Base-by-base conservation (phyloP, 1,140 invertebrate species). In the Anastrepha obliqua region DNA sequence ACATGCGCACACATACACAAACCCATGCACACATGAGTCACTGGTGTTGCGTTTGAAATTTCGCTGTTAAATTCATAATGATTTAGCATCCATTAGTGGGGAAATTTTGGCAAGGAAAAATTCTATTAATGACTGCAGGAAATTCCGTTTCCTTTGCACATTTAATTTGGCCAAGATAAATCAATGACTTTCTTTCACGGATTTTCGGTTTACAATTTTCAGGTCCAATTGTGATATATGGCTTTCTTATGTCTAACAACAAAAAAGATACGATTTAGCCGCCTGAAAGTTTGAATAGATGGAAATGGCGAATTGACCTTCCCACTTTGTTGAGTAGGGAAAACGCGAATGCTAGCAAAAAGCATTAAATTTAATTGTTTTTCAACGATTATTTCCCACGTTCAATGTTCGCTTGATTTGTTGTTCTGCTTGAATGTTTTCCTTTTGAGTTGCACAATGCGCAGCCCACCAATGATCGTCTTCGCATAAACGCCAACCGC, bases 81-180 rank as follows among this genome's bases (percentile, higher is more conserved):
- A 85, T 85, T 85, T 55, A 39, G n/a, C 29, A 51, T 29, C 51
- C 44, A 74, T 44, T 55, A n/a, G 47, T 47, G 20, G 55, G 47
- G 44, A 74, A 74, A 74, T 47, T 13, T 74, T 39, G 67, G 42
- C 39, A 11, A 17, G 42, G 8, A 85, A 13, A 29, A 58, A 58
- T 8, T 58, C 42, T 85, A 20, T 85, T 17, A 39, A 85, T 17
- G 81, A 85, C 58, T 58, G 51, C 81, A 85, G 81, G 81, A 85
- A 85, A 85, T 85, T 85, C 55, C 81, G 55, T 85, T 85, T 85
- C 85, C 85, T 86, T 60, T 42, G n/a, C 55, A 39, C 58, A 29
- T 29, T 55, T 51, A 17, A 5, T 13, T 51, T 55, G 74, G 44
- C 44, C 42, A 15, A 51, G 20, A 55, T 81, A 81, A 81, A 81